These are phyloP conservation scores for Drosophila simulans DNA, from an alignment of 1,140 invertebrate genomes.

Conservation along the genomic window DNA sequence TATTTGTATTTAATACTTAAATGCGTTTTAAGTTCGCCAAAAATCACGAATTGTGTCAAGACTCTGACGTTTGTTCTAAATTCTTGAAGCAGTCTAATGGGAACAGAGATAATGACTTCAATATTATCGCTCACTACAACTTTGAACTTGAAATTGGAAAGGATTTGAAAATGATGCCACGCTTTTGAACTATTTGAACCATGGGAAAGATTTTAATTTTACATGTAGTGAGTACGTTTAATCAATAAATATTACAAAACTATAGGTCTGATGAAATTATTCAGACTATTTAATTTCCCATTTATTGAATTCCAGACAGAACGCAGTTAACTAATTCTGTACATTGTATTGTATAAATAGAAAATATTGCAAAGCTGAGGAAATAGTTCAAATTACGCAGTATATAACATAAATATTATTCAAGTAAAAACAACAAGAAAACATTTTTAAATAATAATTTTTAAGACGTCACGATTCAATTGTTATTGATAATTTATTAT, in stretches of 20 bases:
- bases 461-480: slow-evolving; percentile 24
- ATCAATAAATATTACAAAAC: slow-evolving; percentile 2
- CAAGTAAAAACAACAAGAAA: neutral
- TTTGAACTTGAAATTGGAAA: slow-evolving; percentile 49
- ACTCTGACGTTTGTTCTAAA: slow-evolving; percentile 12
- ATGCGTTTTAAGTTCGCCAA: slow-evolving; percentile 9
- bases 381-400: neutral
- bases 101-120: slow-evolving; percentile 36
- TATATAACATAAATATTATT: slow-evolving; percentile 2
- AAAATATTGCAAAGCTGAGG: neutral
- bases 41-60: neutral
- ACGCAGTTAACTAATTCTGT: neutral
- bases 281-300: slow-evolving; percentile 14
- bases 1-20: neutral
- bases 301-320: slow-evolving; percentile 9
- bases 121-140: slow-evolving; percentile 24
- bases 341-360: slow-evolving; percentile 3
- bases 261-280: slow-evolving; percentile 39
- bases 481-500: slow-evolving; percentile 22
- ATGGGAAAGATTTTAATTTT: neutral
- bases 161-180: slow-evolving; percentile 35
- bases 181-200: slow-evolving; percentile 42
- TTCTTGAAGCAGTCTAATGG: slow-evolving; percentile 17
- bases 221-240: slow-evolving; percentile 2
- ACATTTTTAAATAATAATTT: slow-evolving; percentile 4